A percentile compares a stretch with the other conserved stretches of the same genome.
Evolutionary conservation across 2,888 invertebrate species (phyloP).

Genomic region (Steinernema scapterisci): DNA sequence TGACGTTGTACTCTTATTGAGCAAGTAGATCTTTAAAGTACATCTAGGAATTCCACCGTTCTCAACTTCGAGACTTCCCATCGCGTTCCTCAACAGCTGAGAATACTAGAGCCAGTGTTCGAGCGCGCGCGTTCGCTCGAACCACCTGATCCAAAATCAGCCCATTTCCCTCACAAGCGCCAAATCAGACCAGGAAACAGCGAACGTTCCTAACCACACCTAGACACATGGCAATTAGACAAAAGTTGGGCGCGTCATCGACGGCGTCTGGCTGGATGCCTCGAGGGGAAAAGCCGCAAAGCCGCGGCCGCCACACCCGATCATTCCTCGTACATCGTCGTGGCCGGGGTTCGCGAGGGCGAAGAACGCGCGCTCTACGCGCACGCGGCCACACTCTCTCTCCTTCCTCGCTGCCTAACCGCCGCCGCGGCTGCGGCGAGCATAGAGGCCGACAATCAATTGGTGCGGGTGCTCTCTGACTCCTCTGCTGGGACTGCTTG

Average conservation of each 20-base stretch:
- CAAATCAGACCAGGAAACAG: too few relatives aligned
- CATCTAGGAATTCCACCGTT: too few relatives aligned
- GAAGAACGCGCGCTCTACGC: conserved; percentile 13
- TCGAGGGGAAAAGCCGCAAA: conserved; percentile 20
- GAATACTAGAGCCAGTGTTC: too few relatives aligned
- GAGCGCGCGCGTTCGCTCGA: too few relatives aligned
- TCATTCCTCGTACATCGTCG: not conserved
- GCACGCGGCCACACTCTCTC: not conserved
- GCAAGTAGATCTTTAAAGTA: too few relatives aligned
- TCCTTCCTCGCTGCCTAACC: too few relatives aligned
- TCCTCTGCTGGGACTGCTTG: not conserved
- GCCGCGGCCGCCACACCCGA: not conserved
- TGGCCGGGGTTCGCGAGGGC: not conserved
- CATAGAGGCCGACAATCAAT: conserved; percentile 22
- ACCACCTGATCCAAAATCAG: too few relatives aligned
- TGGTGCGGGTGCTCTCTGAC: not conserved
- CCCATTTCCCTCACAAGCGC: too few relatives aligned
- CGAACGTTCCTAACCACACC: too few relatives aligned
- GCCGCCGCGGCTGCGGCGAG: not conserved
- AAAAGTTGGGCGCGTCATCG: not conserved
- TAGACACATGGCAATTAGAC: not conserved
- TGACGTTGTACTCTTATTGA: too few relatives aligned
- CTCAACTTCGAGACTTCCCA: too few relatives aligned
- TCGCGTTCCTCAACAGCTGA: too few relatives aligned
- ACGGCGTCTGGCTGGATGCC: not conserved